Percentiles rank a stretch among this genome's conserved stretches.
Conservation (phyloP, 2,888 invertebrate species). For the Drosophila borealis region DNA sequence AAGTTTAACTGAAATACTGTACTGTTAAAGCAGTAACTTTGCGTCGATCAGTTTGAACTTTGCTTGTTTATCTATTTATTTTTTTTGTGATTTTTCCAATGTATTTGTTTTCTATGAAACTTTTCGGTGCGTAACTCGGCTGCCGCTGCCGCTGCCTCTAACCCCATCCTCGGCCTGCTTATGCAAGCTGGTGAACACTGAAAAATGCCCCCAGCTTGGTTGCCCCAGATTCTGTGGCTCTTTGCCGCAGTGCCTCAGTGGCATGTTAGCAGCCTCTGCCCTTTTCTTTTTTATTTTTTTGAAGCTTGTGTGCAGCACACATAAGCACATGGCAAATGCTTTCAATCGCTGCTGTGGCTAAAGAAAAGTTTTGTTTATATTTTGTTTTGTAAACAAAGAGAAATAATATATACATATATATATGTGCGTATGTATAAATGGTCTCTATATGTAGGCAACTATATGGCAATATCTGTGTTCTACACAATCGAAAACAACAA, state of each 20-base stretch:
- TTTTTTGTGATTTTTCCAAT: slow-evolving; percentile 35
- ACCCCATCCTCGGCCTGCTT: slow-evolving; percentile 61
- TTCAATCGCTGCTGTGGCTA: slow-evolving; percentile 65
- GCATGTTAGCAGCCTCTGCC: slow-evolving; percentile 28
- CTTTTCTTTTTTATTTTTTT: slow-evolving; percentile 36
- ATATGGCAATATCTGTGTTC: slow-evolving; percentile 65
- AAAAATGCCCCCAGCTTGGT: slow-evolving; percentile 79
- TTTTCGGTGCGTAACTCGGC: slow-evolving; percentile 68
- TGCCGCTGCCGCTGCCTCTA: slow-evolving; percentile 31
- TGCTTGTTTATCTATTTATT: background rate
- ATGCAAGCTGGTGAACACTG: slow-evolving; percentile 67
- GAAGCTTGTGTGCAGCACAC: slow-evolving; percentile 52
- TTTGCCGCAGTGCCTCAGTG: background rate
- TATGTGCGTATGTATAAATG: slow-evolving; percentile 9
- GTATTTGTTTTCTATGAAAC: slow-evolving; percentile 66
- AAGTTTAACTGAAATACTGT: too few species aligned
- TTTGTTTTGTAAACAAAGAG: slow-evolving; percentile 79
- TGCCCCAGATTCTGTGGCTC: slow-evolving; percentile 74
- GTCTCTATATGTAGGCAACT: slow-evolving; percentile 10
- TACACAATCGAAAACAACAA: slow-evolving; percentile 60
- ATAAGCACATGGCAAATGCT: slow-evolving; percentile 50
- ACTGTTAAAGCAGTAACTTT: too few species aligned
- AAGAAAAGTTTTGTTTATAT: slow-evolving; percentile 77
- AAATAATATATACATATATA: slow-evolving; percentile 40
- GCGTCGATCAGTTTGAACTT: slow-evolving; percentile 3